phyloP scores from a whole-genome alignment of 2,797 vertebrate species.

The Schizopygopsis malacanthus region DNA sequence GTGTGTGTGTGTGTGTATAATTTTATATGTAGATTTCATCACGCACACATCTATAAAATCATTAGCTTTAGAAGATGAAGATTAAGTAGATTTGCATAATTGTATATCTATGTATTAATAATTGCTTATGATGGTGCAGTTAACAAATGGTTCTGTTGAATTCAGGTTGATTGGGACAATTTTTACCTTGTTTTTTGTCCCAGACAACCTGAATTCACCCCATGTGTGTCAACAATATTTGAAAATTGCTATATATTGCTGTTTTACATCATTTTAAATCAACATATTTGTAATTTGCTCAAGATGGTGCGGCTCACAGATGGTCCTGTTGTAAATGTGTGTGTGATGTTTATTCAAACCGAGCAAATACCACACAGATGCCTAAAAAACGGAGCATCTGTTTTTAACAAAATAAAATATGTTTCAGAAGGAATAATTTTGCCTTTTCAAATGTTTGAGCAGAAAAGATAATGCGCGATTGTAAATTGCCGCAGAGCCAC shows the following conservation, averaged over 20 bases:
- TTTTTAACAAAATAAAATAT: conserved; percentile 29
- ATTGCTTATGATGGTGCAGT: background rate
- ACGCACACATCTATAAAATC: background rate
- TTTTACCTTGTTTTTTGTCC: background rate
- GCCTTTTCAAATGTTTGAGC: conserved; percentile 29
- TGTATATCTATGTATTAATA: background rate
- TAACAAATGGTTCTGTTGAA: background rate
- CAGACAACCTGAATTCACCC: background rate
- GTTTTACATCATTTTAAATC: conserved; percentile 1
- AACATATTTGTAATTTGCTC: background rate
- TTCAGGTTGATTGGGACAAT: background rate
- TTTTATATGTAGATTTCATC: too few species aligned
- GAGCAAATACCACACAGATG: conserved; percentile 12
- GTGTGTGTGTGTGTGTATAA: too few species aligned
- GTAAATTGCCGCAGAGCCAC: conserved; percentile 48
- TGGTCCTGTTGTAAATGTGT: conserved; percentile 5
- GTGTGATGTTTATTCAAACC: conserved; percentile 16
- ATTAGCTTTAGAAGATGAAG: background rate
- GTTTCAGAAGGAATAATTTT: background rate
- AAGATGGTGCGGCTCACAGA: background rate
- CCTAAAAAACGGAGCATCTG: conserved; percentile 6
- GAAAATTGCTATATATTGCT: background rate
- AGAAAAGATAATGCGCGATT: conserved; percentile 13
- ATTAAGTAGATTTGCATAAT: background rate
- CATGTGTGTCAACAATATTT: background rate